Conservation (phyloP, 2,888 invertebrate genomes). For the Lithophane socia region DNA sequence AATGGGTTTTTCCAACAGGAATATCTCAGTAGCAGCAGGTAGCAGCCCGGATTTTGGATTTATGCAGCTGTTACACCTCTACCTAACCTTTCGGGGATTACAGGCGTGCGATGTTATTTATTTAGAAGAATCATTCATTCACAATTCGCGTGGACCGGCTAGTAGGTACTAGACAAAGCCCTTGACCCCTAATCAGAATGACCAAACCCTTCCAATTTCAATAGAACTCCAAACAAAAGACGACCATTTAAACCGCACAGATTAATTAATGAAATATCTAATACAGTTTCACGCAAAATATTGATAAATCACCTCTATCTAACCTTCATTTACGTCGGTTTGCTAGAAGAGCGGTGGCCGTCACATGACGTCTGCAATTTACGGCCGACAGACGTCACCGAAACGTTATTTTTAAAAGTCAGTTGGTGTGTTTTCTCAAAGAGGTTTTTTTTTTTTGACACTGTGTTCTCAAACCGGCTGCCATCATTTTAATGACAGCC, state of each 20-base stretch:
- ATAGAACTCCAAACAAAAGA: not conserved
- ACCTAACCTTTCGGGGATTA: not conserved
- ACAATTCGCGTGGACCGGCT: too few species aligned
- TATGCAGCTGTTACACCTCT: not conserved
- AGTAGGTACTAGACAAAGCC: not conserved
- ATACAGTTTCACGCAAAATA: not conserved
- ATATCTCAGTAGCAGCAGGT: not conserved
- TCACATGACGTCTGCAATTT: not conserved
- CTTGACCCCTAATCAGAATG: constrained; percentile 2
- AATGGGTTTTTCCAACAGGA: not conserved
- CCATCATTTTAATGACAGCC: not conserved
- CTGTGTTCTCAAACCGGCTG: not conserved
- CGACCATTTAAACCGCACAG: not conserved
- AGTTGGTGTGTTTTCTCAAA: too few species aligned
- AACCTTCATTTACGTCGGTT: not conserved
- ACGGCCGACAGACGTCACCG: not conserved
- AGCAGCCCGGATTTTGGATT: not conserved
- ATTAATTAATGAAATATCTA: constrained; percentile 25
- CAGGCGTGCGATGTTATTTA: too few species aligned
- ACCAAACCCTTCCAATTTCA: constrained; percentile 12
- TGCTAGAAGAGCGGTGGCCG: not conserved
- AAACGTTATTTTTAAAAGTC: not conserved
- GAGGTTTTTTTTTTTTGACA: too few species aligned
- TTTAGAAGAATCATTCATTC: too few species aligned
- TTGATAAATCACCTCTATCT: not conserved